Base-by-base conservation (phyloP, 2,113 vertebrate genomes). In the Serinus canaria region DNA sequence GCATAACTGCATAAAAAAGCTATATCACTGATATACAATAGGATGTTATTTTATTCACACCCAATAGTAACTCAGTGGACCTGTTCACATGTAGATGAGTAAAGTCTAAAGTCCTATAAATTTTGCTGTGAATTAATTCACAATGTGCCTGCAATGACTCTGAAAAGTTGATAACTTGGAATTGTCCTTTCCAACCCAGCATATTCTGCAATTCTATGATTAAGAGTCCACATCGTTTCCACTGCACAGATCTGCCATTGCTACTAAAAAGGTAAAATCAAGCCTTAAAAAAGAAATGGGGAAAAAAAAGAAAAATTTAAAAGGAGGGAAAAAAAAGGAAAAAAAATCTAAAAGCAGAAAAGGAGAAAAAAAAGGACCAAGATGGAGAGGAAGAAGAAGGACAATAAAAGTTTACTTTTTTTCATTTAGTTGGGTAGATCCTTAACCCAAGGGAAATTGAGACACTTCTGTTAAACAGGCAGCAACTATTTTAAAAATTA, bases 311-410 rank as follows among this genome's bases (percentile, higher is more conserved):
- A 2, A 22, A 49, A 53, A 23, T 21, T 0, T 15, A n/a, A 23
- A 16, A 47, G 7, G 6, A 66, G 4, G 4, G 21, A 10, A 25
- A 21, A 58, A 39, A 7, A 39, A 39, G 13, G 5, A 15, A 43
- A 15, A 43, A 63, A 78, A 58, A 27, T 6, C 6, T 21, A 49
- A 80, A 53, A 47, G 12, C 4, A 53, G 33, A 55, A 64, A 31
- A 30, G 4, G 21, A 24, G 22, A 1, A 16, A 41, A 78, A 53
- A 53, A n/a, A 53, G 15, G 4, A 16, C 3, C 13, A n/a, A 39
- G 19, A 31, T 0, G 0, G 11, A 62, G n/a, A 23, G 31, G 6
- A 4, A 53, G 17, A 44, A 58, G 14, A 10, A 56, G 14, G 1
- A 55, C 6, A 58, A 46, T 18, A n/a, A 47, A 31, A 53, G 7